Base-by-base conservation (phyloP, 2,888 invertebrate species). In the Eurois occulta region DNA sequence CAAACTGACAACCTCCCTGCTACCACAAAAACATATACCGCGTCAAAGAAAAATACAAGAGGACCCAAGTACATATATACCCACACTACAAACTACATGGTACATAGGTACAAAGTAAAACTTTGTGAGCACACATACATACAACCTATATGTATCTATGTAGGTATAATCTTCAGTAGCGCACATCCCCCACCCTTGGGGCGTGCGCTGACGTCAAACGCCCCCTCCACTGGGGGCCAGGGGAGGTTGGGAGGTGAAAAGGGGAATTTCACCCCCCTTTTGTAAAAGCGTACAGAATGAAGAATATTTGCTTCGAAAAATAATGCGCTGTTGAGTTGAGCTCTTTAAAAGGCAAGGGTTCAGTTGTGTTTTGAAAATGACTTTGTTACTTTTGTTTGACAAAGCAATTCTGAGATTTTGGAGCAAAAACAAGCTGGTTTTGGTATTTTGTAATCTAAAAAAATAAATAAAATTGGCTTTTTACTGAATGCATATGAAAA, bases 141-240 rank as follows among this genome's bases (percentile, higher is more conserved):
- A 52, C 24, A 52, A 24, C 1, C 1, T 48, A 41, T 18, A 38
- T 18, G 11, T 79, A 41, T 46, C 21, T 65, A 70, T 35, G 8
- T 62, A 62, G 35, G 32, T 75, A 52, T 60, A 55, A 21, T n/a
- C 5, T 3, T 11, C 13, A 73, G 32, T 74, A 81, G 68, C 83
- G 82, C 72, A 76, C 55, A 28, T 35, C 78, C 88, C 85, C 78
- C 81, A 69, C 75, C 55, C 48, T n/a, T 18, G 62, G 89, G 94
- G 94, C 94, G 93, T 93, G 88, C 88, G 81, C 81, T 93, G 93
- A 93, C 93, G 93, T 93, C 93, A 93, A 81, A 88, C 92, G 92
- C 93, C 91, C 70, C 67, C 72, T 68, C 72, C 64, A 77, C 78
- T 68, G 38, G 58, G 60, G 64, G 24, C 35, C 32, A 43, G 46